Base-by-base conservation (phyloP, 2,113 vertebrate species). In the Scatophagus argus region DNA sequence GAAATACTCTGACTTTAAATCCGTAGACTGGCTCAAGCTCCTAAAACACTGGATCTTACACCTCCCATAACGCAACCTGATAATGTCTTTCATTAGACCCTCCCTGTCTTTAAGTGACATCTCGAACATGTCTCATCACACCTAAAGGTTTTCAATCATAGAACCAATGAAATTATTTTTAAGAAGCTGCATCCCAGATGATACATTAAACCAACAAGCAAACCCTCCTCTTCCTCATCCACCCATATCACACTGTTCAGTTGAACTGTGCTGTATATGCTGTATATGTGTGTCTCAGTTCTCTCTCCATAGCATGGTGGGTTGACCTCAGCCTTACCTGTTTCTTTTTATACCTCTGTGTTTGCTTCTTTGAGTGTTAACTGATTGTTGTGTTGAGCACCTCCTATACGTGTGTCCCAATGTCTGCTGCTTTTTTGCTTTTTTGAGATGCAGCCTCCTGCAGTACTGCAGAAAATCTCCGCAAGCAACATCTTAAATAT, bases 311-410 rank as follows among this genome's bases (percentile, higher is more conserved):
- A 61, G 64, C 62, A 46, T 3, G 43, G 68, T 49, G 69, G 73
- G 72, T 66, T 77, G 58, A 87, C 47, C 67, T 68, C 69, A 70
- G 68, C 0, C 64, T 75, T 19, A 46, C 63, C 25, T 52, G 13
- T 67, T 63, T 77, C n/a, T 63, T 84, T 85, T 70, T 71, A 69
- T 87, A 86, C 79, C 47, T 85, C 56, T 72, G 39, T 81, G 74
- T 84, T 89, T 80, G 69, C 54, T 74, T 81, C 63, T 82, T 67
- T 85, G 77, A 85, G 80, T 85, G 83, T 92, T 79, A 74, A 36
- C 67, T 84, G 56, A 83, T 77, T 88, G 87, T 86, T 1, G 62
- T 81, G 80, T 80, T 71, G 67, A 89, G 47, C 58, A 64, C 64
- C 58, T 87, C 60, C 27, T 70, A 38, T 82, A 38, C 72, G 60